A percentile compares a stretch with the other conserved stretches of the same genome.
Evolutionary conservation across 2,113 vertebrate genomes (phyloP).

Genomic region (Arizona elegans): DNA sequence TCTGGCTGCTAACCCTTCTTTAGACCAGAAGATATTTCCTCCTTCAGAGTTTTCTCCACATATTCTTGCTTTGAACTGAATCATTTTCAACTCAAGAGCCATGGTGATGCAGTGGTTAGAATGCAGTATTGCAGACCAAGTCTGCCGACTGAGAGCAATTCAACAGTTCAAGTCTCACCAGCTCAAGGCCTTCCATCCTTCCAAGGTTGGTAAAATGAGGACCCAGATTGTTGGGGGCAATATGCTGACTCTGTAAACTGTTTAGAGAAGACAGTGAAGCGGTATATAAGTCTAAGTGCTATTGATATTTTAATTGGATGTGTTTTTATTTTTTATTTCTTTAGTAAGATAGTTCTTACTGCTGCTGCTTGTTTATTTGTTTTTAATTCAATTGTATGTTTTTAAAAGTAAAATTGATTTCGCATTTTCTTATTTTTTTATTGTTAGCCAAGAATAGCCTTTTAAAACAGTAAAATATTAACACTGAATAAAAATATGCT

Average conservation of each 20-base stretch:
- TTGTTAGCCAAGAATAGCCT: background rate
- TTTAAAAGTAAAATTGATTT: background rate
- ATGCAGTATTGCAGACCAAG: background rate
- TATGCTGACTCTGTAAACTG: background rate
- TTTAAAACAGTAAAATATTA: background rate
- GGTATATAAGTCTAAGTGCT: background rate
- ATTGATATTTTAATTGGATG: background rate
- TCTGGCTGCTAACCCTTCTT: background rate
- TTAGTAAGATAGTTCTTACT: background rate
- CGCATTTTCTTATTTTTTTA: background rate
- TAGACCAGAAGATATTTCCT: background rate
- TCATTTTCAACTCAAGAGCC: background rate
- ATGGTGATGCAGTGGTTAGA: background rate
- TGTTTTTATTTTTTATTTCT: background rate
- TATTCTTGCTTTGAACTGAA: background rate
- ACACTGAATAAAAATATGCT: background rate
- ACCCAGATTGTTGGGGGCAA: background rate
- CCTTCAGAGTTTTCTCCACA: background rate
- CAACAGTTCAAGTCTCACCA: background rate
- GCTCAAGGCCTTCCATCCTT: background rate
- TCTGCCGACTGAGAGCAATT: background rate
- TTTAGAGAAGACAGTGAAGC: background rate
- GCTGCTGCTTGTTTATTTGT: background rate
- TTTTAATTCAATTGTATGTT: background rate
- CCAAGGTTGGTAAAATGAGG: background rate